Evolutionary conservation across 2,888 invertebrate genomes (phyloP).

Genomic region (Acanthosepion pharaonis): DNA sequence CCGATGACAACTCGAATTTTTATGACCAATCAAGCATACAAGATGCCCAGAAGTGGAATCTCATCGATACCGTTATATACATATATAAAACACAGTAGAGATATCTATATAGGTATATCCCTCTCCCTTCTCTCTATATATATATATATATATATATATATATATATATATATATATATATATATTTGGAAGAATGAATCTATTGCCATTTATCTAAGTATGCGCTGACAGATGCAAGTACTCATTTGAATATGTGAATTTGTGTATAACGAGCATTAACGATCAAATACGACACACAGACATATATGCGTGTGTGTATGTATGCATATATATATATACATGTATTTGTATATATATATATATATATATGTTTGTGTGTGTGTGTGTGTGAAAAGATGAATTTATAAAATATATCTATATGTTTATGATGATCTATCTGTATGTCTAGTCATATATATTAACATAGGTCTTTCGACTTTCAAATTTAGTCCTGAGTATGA

Average conservation of each 20-base stretch:
- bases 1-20: neutral
- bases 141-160: constrained; percentile 33
- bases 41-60: neutral
- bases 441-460: too few species aligned
- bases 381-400: too few species aligned
- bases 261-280: too few species aligned
- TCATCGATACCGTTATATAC: neutral
- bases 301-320: neutral
- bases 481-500: too few species aligned
- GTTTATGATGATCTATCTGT: too few species aligned
- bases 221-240: neutral
- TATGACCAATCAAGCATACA: constrained; percentile 33
- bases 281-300: too few species aligned
- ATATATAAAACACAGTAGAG: neutral
- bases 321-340: neutral
- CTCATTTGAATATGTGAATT: too few species aligned
- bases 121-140: neutral
- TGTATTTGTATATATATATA: neutral
- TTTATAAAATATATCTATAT: too few species aligned
- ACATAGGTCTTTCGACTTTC: too few species aligned
- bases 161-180: too few species aligned
- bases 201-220: neutral
- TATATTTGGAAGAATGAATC: neutral
- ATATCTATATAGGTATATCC: neutral
- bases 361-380: neutral